phyloP scores from a whole-genome alignment of 2,888 invertebrate species.

The Dione vanillae region DNA sequence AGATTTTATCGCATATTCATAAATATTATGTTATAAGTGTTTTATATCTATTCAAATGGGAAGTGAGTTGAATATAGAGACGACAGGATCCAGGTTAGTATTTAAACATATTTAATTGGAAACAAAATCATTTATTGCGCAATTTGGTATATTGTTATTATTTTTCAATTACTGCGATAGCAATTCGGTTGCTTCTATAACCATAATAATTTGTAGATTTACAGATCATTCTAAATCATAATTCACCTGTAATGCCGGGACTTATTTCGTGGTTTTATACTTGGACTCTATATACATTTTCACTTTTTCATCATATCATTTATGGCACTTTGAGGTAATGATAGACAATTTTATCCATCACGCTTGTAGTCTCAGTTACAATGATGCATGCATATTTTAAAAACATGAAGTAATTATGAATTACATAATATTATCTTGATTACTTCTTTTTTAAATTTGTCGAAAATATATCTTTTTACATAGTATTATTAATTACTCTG shows the following conservation, averaged over 20 bases:
- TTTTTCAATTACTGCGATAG: conserved; percentile 14
- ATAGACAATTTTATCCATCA: not conserved
- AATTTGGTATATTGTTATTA: conserved; percentile 53
- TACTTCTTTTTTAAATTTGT: not conserved
- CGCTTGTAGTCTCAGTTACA: conserved; percentile 5
- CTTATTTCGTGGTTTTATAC: conserved; percentile 58
- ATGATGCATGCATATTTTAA: not conserved
- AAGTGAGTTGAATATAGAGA: conserved; percentile 71
- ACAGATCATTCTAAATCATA: conserved; percentile 35
- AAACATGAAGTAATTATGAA: not conserved
- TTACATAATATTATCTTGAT: not conserved
- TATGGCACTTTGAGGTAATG: conserved; percentile 59
- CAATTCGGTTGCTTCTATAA: conserved; percentile 23
- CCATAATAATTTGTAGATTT: conserved; percentile 44
- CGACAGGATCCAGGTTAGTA: conserved; percentile 68
- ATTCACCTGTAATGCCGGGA: conserved; percentile 58
- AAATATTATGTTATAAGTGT: conserved; percentile 65
- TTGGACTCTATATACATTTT: conserved; percentile 64
- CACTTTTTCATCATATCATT: conserved; percentile 66
- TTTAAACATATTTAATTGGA: conserved; percentile 4
- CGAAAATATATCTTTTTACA: not conserved
- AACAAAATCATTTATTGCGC: conserved; percentile 59
- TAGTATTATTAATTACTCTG: not conserved
- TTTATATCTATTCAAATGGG: conserved; percentile 71
- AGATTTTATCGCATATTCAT: not conserved